Evolutionary conservation across 2,113 vertebrate species (phyloP).

Genomic region (Halichoeres trimaculatus): DNA sequence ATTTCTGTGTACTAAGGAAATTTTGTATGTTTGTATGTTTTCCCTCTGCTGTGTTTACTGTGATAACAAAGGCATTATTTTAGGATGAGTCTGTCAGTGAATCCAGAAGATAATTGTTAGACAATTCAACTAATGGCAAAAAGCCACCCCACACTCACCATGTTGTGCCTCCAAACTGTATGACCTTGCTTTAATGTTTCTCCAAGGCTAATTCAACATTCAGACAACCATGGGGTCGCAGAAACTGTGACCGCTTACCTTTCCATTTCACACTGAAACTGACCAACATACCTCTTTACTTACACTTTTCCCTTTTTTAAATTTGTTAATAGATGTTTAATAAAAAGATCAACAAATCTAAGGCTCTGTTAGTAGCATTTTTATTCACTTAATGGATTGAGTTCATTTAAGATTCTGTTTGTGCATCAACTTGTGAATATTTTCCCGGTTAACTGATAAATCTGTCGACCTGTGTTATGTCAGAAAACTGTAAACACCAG

Average conservation of each 20-base stretch:
- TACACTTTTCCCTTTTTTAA: not conserved
- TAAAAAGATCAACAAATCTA: conserved; percentile 24
- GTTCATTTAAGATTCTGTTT: too few species aligned
- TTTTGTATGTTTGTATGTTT: not conserved
- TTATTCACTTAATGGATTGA: too few species aligned
- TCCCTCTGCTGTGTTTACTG: conserved; percentile 6
- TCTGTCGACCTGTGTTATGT: too few species aligned
- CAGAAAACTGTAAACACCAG: too few species aligned
- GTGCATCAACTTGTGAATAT: too few species aligned
- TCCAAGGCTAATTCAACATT: not conserved
- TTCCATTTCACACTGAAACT: conserved; percentile 5
- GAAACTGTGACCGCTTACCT: not conserved
- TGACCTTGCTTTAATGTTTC: not conserved
- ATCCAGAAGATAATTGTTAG: not conserved
- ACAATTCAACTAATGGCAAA: not conserved
- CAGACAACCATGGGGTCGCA: not conserved
- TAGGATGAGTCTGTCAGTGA: not conserved
- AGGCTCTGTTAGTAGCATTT: not conserved
- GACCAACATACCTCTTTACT: conserved; percentile 5
- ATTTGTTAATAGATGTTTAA: conserved; percentile 23
- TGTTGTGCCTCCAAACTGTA: conserved; percentile 16
- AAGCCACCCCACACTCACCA: not conserved
- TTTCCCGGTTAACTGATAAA: too few species aligned
- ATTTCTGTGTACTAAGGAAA: not conserved
- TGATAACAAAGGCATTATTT: conserved; percentile 4